Evolutionary conservation across 2,113 vertebrate genomes (phyloP), one percentile per base, ranked within the genome.

Genomic region (Gallinago media): DNA sequence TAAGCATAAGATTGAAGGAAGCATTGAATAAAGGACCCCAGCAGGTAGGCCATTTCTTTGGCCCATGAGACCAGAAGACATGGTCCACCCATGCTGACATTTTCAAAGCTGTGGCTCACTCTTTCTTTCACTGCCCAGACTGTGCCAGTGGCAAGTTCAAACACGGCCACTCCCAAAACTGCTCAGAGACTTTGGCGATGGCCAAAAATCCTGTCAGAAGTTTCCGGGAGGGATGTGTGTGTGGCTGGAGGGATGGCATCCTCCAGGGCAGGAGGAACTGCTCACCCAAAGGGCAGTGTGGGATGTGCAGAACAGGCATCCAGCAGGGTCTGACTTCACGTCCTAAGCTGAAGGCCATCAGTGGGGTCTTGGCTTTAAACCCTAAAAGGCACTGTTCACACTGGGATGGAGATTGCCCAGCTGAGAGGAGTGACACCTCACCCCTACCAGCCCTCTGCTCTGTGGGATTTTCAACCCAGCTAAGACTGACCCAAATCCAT

Each of bases 401-500:
- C 18, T 6, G 3, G 15, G 36, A 15, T 3, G 1, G 56, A 78
- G 63, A 31, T 4, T 79, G 20, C 15, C 7, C 52, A 38, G 8
- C 1, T 47, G 11, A 67, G 32, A 21, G 46, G 38, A 72, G 14
- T 0, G 1, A 32, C 9, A 31, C 6, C 8, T 42, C 46, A 50
- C 17, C 25, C 44, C 23, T n/a, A 47, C 8, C 1, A 0, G 0
- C 4, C 17, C 3, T 2, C 38, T 72, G 40, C 14, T 10, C 52
- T n/a, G 22, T 10, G 21, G 27, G 21, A 6, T 19, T 85, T 81
- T 73, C 54, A 59, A 13, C 31, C n/a, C 18, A 21, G 27, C 15
- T 55, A 27, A 27, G 40, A 55, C 61, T 50, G 61, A 65, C 18
- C 15, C 34, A 85, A 72, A 89, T 27, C 36, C 19, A 8, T 9